Conservation (phyloP, 2,888 invertebrate species). For the Spodoptera littoralis region DNA sequence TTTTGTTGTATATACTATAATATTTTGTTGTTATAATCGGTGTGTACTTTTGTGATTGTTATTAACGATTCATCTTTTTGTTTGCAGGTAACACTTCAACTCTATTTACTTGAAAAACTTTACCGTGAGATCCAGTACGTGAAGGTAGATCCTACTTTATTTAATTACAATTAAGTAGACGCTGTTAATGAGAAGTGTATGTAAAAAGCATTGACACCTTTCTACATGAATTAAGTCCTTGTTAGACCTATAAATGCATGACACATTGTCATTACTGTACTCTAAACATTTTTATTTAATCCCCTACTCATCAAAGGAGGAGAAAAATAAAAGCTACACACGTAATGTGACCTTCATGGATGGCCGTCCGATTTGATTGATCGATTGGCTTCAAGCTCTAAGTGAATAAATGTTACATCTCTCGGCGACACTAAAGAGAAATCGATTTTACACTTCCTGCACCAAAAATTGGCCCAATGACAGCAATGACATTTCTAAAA, state of each 20-base stretch:
- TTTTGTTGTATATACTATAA: not conserved
- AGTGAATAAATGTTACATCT: conserved; percentile 22
- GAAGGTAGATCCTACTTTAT: no score
- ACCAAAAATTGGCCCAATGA: conserved; percentile 13
- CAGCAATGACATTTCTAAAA: no score
- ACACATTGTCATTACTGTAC: no score
- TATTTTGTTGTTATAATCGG: not conserved
- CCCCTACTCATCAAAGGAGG: conserved; percentile 2
- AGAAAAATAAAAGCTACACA: conserved; percentile 33
- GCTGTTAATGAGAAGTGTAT: no score
- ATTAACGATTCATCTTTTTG: conserved; percentile 5
- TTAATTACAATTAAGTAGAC: not conserved
- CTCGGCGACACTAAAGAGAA: conserved; percentile 33
- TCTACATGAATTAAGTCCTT: no score
- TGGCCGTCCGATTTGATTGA: conserved; percentile 27
- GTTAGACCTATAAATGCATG: no score
- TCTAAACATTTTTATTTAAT: no score
- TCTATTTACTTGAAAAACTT: not conserved
- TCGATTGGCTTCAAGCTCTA: conserved; percentile 20
- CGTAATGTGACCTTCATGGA: conserved; percentile 33
- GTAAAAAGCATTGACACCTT: no score
- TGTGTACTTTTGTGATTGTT: not conserved
- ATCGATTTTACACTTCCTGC: conserved; percentile 45
- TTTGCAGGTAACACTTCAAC: conserved; percentile 35
- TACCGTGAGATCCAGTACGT: no score